Conservation (phyloP, 2,888 invertebrate species). For the Brenthis hecate region DNA sequence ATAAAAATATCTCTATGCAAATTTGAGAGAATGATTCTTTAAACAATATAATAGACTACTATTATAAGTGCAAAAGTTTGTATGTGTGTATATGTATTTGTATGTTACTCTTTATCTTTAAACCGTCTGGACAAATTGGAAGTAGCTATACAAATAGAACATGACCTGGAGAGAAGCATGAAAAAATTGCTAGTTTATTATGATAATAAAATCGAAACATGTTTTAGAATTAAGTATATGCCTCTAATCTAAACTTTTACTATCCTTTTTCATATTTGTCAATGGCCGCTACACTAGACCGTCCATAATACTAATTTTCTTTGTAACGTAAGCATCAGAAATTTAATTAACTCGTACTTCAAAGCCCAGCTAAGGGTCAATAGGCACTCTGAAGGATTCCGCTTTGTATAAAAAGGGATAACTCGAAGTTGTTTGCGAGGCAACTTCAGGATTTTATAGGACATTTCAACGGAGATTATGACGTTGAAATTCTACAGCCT, state of each 20-base stretch:
- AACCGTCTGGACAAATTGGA: too few species aligned
- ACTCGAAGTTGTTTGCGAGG: slow-evolving; percentile 31
- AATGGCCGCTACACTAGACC: slow-evolving; percentile 9
- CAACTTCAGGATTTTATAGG: slow-evolving; percentile 33
- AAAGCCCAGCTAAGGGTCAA: slow-evolving; percentile 68
- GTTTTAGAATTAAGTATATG: background rate
- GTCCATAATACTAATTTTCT: slow-evolving; percentile 44
- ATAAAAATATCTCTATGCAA: too few species aligned
- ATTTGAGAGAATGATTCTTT: too few species aligned
- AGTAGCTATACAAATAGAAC: too few species aligned
- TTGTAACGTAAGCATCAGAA: slow-evolving; percentile 70
- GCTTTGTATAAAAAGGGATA: slow-evolving; percentile 62
- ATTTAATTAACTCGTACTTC: slow-evolving; percentile 75
- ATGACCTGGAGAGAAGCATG: too few species aligned
- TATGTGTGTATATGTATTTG: too few species aligned
- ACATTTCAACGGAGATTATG: slow-evolving; percentile 32
- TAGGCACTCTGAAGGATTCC: slow-evolving; percentile 56
- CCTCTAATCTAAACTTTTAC: background rate
- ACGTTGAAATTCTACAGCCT: slow-evolving; percentile 17
- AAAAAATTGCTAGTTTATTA: too few species aligned
- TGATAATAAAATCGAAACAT: too few species aligned
- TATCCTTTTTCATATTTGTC: slow-evolving; percentile 7
- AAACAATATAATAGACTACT: too few species aligned
- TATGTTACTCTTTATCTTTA: too few species aligned
- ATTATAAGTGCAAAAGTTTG: too few species aligned